Evolutionary conservation across 2,888 invertebrate genomes (phyloP), one percentile per base, ranked within the genome.

Genomic region (Eurytoma californica): DNA sequence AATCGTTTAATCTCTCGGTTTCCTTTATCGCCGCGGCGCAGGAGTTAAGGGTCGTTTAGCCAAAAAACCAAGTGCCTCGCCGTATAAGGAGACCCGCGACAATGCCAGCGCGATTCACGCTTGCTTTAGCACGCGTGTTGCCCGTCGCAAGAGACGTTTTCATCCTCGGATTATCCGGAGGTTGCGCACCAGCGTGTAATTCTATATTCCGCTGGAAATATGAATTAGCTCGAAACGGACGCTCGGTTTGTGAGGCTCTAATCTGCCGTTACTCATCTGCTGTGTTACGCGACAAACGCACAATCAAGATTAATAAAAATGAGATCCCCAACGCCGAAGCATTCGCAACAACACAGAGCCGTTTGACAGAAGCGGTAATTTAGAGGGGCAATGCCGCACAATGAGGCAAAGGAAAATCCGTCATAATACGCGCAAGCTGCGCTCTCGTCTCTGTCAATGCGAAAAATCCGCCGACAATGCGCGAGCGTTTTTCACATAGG

Each of bases 41-140:
- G 60, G 68, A 80, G 75, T 80, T 76, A 76, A 80, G 72, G 58
- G 49, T 20, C 66, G 51, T 51, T 66, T 55, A 65, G 57, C 65
- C 58, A 49, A 72, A 39, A 39, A 77, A 77, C 49, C 70, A 77
- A 77, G 70, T 70, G 30, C 55, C 68, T 51, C n/a, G n/a, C n/a
- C n/a, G n/a, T n/a, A n/a, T n/a, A n/a, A n/a, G n/a, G n/a, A n/a
- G n/a, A n/a, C n/a, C n/a, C n/a, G n/a, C 65, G 20, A 66, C 70
- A 77, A 70, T 70, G 9, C 0, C 24, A n/a, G 5, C 30, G 30
- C 5, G n/a, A 16, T 39, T 61, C 61, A 39, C 51, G 66, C 65
- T 68, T 18, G 30, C 60, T n/a, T 58, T 57, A 28, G 47, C 47
- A 57, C 12, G 28, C 51, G 51, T 51, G 13, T 7, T 3, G 3